Percentiles rank a stretch among this genome's conserved stretches.
Conservation (phyloP, 2,797 vertebrate genomes). For the Antennarius maculatus region DNA sequence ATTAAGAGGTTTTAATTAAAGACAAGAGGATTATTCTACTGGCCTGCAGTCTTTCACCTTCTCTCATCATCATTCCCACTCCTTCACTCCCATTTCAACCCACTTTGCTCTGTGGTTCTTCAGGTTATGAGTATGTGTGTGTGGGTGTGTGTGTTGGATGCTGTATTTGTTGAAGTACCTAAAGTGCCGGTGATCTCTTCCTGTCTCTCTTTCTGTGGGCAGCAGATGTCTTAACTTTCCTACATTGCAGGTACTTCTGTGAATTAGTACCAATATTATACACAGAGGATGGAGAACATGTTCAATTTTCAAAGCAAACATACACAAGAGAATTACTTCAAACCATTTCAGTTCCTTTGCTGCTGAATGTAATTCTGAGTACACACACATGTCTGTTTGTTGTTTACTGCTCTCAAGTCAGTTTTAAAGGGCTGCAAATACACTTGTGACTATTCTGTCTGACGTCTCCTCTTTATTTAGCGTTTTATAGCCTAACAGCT, state of each 20-base stretch:
- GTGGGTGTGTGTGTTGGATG: conserved; percentile 2
- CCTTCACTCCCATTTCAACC: conserved; percentile 39
- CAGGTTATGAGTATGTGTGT: conserved; percentile 45
- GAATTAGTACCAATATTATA: conserved; percentile 55
- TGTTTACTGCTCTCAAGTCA: background rate
- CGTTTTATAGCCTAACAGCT: background rate
- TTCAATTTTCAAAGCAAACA: conserved; percentile 30
- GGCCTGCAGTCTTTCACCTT: conserved; percentile 69
- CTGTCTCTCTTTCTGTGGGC: conserved; percentile 67
- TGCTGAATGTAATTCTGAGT: background rate
- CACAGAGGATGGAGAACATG: conserved; percentile 20
- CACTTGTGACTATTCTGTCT: too few relatives aligned
- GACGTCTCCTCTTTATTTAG: background rate
- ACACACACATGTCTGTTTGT: background rate
- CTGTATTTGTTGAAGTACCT: conserved; percentile 33
- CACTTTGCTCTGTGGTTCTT: conserved; percentile 40
- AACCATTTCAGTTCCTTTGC: conserved; percentile 5
- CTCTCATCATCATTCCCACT: conserved; percentile 63
- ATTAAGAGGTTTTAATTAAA: conserved; percentile 81
- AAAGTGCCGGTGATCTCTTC: conserved; percentile 63
- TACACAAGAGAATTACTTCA: conserved; percentile 30
- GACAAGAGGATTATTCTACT: conserved; percentile 69
- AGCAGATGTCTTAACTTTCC: conserved; percentile 52
- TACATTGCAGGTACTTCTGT: conserved; percentile 31
- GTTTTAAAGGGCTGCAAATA: background rate